Evolutionary conservation across 2,113 vertebrate genomes (phyloP).

Genomic region (Sceloporus undulatus): DNA sequence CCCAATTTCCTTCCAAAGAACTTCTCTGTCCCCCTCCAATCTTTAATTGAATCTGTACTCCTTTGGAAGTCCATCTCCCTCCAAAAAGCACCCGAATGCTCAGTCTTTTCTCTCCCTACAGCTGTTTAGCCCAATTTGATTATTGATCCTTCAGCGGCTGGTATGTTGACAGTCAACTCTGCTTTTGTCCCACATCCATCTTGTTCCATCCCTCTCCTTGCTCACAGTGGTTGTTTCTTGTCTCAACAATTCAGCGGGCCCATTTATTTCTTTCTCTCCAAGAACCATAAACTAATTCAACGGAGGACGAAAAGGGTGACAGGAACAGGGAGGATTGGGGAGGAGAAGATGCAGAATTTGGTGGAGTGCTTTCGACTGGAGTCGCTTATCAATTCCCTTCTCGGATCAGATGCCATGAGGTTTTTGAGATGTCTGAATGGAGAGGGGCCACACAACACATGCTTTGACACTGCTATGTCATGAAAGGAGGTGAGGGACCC

Average conservation of each 20-base stretch:
- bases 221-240: background rate
- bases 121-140: background rate
- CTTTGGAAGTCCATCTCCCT: background rate
- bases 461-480: too few species aligned
- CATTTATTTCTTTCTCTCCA: constrained; percentile 62
- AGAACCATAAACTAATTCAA: constrained; percentile 70
- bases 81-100: constrained; percentile 8
- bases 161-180: background rate
- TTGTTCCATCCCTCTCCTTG: background rate
- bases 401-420: constrained; percentile 56
- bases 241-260: constrained; percentile 41
- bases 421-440: constrained; percentile 25
- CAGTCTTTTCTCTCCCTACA: background rate
- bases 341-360: background rate
- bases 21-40: background rate
- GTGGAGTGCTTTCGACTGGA: constrained; percentile 69
- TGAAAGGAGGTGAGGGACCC: too few species aligned
- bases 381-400: constrained; percentile 68
- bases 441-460: too few species aligned
- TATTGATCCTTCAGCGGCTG: constrained; percentile 25
- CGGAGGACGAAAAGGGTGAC: background rate
- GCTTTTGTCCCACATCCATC: constrained; percentile 25
- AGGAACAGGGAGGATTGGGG: background rate
- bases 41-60: accelerated
- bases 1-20: background rate